These are phyloP conservation scores for Apodemia hepburni DNA, from an alignment of 2,888 invertebrate species.

Conservation along the genomic window DNA sequence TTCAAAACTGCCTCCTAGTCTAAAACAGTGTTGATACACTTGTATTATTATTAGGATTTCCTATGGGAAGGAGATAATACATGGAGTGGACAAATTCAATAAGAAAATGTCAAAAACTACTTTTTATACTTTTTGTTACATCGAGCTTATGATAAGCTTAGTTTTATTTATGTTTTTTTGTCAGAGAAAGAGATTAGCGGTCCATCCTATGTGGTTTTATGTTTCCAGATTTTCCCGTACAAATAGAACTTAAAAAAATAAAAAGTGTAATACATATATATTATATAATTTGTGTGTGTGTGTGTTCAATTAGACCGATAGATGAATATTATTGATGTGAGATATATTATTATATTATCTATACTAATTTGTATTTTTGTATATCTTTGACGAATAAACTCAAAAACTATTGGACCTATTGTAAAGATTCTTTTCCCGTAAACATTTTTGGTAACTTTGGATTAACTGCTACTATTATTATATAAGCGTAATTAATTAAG, in stretches of 20 bases:
- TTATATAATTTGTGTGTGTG: no score
- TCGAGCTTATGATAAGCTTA: neutral
- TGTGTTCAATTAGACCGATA: no score
- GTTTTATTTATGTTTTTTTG: neutral
- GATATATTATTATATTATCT: no score
- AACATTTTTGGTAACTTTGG: no score
- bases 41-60: conserved; percentile 8
- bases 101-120: neutral
- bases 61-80: conserved; percentile 1
- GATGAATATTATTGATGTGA: no score
- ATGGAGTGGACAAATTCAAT: conserved; percentile 6
- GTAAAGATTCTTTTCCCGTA: no score
- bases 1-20: neutral
- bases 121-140: neutral
- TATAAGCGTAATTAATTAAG: no score
- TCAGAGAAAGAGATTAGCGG: neutral
- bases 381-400: no score
- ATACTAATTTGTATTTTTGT: no score
- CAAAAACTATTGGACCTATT: no score
- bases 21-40: neutral
- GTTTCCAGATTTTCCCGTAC: neutral
- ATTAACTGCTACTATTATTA: no score
- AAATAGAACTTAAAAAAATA: neutral
- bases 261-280: neutral
- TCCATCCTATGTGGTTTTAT: neutral